Evolutionary conservation across 37 sponge, comb jelly and placozoan species (phyloP).

Genomic region (Spongia lamella): DNA sequence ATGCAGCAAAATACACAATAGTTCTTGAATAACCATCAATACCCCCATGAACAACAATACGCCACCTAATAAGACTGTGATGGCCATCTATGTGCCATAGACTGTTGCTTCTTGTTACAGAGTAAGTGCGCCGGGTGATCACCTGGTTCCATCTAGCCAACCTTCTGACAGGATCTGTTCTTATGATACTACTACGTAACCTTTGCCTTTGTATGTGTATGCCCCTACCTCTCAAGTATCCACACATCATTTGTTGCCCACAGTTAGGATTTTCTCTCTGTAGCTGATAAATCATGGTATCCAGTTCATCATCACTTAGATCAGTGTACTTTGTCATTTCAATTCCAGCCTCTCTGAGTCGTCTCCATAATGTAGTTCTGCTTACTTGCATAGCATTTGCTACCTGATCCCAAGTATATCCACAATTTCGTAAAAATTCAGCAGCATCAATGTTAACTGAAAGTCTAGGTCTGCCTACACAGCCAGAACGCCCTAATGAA

Average conservation of each 20-base stretch:
- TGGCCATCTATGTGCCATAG: constrained; percentile 56
- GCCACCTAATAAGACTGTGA: constrained; percentile 44
- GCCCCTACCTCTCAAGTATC: not conserved
- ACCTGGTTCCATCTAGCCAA: constrained; percentile 31
- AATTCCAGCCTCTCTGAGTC: constrained; percentile 14
- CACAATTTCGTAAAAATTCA: constrained; percentile 24
- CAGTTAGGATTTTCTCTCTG: constrained; percentile 17
- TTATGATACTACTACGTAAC: not conserved
- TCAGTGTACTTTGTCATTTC: constrained; percentile 1
- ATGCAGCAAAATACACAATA: constrained; percentile 9
- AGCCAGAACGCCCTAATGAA: no score
- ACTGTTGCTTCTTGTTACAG: constrained; percentile 29
- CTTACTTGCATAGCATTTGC: constrained; percentile 17
- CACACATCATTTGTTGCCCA: constrained; percentile 13
- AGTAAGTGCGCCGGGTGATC: constrained; percentile 24
- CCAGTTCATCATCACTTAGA: constrained; percentile 37
- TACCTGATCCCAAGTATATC: constrained; percentile 41
- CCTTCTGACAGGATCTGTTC: constrained; percentile 24
- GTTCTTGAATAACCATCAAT: constrained; percentile 46
- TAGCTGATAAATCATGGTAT: not conserved
- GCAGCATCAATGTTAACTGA: constrained; percentile 16
- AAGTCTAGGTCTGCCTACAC: constrained; percentile 9
- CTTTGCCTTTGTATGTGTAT: constrained; percentile 16
- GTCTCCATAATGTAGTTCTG: constrained; percentile 30
- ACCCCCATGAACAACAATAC: constrained; percentile 40